A percentile compares a stretch with the other conserved stretches of the same genome.
Conservation (phyloP, 2,797 vertebrate species). For the Sus cebifrons region DNA sequence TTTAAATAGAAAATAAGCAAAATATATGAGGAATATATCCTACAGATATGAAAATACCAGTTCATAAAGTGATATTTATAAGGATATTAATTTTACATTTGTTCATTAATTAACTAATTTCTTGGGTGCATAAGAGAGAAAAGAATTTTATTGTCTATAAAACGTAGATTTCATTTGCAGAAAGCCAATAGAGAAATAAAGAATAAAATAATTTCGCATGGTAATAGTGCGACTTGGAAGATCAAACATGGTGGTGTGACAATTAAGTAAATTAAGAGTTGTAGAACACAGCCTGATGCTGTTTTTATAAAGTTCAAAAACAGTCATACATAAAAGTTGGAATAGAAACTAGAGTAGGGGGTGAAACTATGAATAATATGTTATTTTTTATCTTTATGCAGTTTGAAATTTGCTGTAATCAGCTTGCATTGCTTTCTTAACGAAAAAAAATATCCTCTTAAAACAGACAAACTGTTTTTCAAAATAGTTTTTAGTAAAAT, state of each 20-base stretch:
- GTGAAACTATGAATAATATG: neutral
- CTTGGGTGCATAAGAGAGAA: neutral
- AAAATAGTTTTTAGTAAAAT: constrained; percentile 34
- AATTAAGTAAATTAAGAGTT: neutral
- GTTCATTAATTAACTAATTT: neutral
- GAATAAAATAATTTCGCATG: constrained; percentile 9
- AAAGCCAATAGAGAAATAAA: neutral
- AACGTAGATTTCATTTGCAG: neutral
- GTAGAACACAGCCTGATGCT: neutral
- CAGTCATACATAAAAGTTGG: neutral
- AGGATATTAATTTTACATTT: neutral
- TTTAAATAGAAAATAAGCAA: constrained; percentile 1
- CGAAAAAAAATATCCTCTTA: neutral
- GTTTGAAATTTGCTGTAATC: neutral
- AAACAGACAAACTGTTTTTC: neutral
- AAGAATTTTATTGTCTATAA: neutral
- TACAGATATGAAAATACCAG: neutral
- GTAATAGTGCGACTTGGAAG: neutral
- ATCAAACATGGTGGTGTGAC: neutral
- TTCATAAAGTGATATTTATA: neutral
- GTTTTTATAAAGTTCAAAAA: constrained; percentile 8
- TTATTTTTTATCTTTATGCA: constrained; percentile 4
- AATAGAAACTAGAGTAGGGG: neutral
- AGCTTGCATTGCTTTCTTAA: neutral
- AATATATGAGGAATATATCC: neutral